Base-by-base conservation (phyloP, 2,113 vertebrate genomes). In the Calonectris borealis region DNA sequence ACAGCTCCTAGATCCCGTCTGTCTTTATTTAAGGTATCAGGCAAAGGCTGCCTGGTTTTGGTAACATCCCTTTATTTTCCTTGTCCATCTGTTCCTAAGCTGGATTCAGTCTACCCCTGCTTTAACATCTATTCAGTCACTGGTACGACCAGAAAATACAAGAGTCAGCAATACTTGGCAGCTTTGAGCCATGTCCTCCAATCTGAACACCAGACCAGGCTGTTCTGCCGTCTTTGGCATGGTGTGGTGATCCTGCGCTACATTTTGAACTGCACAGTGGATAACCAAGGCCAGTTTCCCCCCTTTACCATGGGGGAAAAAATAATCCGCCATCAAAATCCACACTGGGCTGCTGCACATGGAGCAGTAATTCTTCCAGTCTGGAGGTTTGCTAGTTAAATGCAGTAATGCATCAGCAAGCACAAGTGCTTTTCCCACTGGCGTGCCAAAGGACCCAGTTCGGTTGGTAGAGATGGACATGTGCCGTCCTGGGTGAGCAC, bases 281-380 rank as follows among this genome's bases (percentile, higher is more conserved):
- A 55, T n/a, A 32, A 40, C 22, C 8, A 21, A 76, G 13, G 18
- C 36, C 31, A 3, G 1, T 70, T 78, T 48, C 7, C 25, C 24
- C 8, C 9, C 61, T 61, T n/a, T 40, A 42, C 22, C 26, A 21
- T 0, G 0, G 5, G 9, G 5, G 4, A 1, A 7, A n/a, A 61
- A 49, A 26, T 0, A 54, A 78, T 13, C 72, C 7, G 6, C 38
- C n/a, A 27, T 46, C 25, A 69, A 78, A 77, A 66, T 17, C 25
- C 31, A 9, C 18, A 3, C 10, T 5, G 32, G 36, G 60, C 54
- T 90, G 70, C 36, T 73, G 60, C 55, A 36, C 9, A 14, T 0
- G 4, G 31, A 61, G 29, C 40, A 65, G 58, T 17, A 75, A 32
- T 6, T 58, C 85, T 55, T 24, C 46, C 68, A 34, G 8, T 3